phyloP scores from a whole-genome alignment of 2,797 vertebrate species.

The Hemitrygon akajei region DNA sequence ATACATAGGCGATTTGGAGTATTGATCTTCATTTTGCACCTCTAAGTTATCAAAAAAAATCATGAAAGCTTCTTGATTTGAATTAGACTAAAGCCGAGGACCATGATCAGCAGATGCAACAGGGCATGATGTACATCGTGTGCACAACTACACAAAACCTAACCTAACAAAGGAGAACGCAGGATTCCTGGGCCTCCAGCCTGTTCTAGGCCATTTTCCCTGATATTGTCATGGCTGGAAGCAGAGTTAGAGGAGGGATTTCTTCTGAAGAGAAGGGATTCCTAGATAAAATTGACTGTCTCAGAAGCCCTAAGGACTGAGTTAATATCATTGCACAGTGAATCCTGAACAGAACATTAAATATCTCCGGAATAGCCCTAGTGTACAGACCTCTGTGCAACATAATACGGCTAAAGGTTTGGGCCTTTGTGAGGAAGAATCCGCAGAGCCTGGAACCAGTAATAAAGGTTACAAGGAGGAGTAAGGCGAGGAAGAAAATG shows the following conservation, averaged over 20 bases:
- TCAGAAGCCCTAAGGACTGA: not conserved
- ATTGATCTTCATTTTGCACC: not conserved
- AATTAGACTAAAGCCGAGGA: no score
- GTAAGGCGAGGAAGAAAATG: no score
- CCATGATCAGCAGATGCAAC: not conserved
- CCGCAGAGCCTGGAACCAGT: not conserved
- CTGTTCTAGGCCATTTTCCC: not conserved
- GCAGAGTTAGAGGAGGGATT: not conserved
- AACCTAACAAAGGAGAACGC: no score
- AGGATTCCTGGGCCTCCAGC: not conserved
- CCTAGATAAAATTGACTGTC: not conserved
- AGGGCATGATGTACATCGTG: no score
- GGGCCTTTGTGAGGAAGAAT: not conserved
- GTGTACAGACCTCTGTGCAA: not conserved
- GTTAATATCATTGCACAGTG: no score
- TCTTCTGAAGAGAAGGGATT: not conserved
- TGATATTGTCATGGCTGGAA: not conserved
- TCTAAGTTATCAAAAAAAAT: not conserved
- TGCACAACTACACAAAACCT: no score
- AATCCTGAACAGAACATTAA: no score
- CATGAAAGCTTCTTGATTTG: no score
- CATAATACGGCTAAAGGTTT: not conserved
- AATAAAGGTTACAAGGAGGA: not conserved
- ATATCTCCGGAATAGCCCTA: not conserved
- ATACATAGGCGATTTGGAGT: not conserved